Evolutionary conservation across 2,888 invertebrate species (phyloP).

Genomic region (Metopia argyrocephala): DNA sequence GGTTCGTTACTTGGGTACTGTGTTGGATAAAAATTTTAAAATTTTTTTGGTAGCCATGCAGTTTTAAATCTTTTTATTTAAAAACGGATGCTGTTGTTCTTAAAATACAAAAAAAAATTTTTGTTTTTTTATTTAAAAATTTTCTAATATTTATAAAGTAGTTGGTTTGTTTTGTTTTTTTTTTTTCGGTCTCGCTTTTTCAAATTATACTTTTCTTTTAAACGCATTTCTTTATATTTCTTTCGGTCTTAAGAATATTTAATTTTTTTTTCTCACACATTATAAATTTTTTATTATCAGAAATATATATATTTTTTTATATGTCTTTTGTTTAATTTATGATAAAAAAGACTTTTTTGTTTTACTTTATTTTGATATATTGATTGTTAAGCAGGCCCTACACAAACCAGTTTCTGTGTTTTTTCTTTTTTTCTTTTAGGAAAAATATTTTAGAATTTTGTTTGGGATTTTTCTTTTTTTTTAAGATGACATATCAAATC

Average conservation of each 20-base stretch:
- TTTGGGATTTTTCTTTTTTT: too few relatives aligned
- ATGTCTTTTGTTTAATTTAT: slow-evolving; percentile 47
- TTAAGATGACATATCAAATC: slow-evolving; percentile 37
- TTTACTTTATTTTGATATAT: slow-evolving; percentile 5
- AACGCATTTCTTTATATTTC: slow-evolving; percentile 14
- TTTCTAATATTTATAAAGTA: slow-evolving; percentile 52
- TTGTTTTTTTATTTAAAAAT: slow-evolving; percentile 27
- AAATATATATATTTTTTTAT: slow-evolving; percentile 25
- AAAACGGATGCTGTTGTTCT: slow-evolving; percentile 56
- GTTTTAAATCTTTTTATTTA: background rate
- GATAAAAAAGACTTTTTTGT: slow-evolving; percentile 31
- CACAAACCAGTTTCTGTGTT: slow-evolving; percentile 19
- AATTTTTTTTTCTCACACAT: slow-evolving; percentile 64
- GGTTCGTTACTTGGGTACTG: background rate
- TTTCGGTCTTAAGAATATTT: too few relatives aligned
- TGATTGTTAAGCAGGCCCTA: slow-evolving; percentile 25
- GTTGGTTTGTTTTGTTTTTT: background rate
- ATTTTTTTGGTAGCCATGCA: slow-evolving; percentile 47
- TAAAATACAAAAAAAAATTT: slow-evolving; percentile 17
- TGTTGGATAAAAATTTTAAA: background rate
- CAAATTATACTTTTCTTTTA: background rate
- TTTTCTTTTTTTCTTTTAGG: slow-evolving; percentile 8
- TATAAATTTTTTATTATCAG: slow-evolving; percentile 57
- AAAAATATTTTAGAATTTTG: slow-evolving; percentile 6
- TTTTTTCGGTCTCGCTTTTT: background rate